phyloP scores from a whole-genome alignment of 1,140 invertebrate genomes.

The Aphaenogaster floridana region DNA sequence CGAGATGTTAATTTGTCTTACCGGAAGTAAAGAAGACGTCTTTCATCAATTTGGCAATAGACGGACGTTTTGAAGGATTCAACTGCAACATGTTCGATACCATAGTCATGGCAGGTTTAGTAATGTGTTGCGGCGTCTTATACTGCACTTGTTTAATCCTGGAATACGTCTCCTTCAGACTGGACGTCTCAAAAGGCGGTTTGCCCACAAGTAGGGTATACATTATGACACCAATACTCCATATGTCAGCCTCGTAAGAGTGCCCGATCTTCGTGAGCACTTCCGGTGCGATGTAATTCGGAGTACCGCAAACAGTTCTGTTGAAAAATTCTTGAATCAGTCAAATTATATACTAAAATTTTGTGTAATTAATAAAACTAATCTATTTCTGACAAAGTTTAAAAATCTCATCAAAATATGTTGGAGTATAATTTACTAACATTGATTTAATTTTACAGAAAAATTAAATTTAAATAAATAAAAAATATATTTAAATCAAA shows the following conservation, averaged over 20 bases:
- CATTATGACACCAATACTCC: conserved; percentile 98
- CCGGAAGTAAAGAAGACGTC: conserved; percentile 90
- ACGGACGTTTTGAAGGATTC: conserved; percentile 93
- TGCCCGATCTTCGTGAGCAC: conserved; percentile 97
- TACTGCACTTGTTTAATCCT: conserved; percentile 98
- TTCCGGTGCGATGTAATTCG: conserved; percentile 99
- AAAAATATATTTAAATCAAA: conserved; percentile 3
- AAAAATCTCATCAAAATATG: neutral
- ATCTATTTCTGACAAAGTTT: neutral
- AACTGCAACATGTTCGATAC: conserved; percentile 95
- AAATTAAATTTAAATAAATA: neutral
- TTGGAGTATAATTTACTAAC: neutral
- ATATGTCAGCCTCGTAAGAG: conserved; percentile 98
- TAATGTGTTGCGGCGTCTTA: conserved; percentile 91
- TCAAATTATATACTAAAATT: neutral
- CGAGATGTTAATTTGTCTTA: conserved; percentile 65
- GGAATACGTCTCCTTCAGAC: conserved; percentile 95
- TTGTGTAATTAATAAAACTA: conserved; percentile 1
- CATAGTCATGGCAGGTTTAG: conserved; percentile 91
- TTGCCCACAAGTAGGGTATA: conserved; percentile 97
- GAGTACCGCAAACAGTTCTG: conserved; percentile 97
- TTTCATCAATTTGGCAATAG: conserved; percentile 91
- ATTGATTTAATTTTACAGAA: neutral
- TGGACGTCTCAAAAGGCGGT: conserved; percentile 98
- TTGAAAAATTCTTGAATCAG: conserved; percentile 54